Evolutionary conservation across 1,140 invertebrate species (phyloP).

Genomic region (Aphaenogaster rudis): DNA sequence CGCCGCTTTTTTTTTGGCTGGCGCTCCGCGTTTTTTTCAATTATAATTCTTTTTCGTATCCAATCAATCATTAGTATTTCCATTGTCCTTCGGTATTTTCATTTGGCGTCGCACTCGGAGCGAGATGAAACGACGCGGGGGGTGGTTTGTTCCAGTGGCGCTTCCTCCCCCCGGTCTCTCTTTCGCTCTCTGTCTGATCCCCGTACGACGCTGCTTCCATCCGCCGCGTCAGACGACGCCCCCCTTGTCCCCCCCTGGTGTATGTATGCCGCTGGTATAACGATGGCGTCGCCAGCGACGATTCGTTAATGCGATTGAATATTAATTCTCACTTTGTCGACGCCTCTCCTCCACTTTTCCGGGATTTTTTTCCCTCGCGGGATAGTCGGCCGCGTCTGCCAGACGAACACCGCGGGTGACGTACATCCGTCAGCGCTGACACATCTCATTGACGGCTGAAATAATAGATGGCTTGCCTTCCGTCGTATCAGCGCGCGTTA

Average conservation of each 20-base stretch:
- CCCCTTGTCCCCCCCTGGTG: constrained; percentile 49
- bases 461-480: constrained; percentile 78
- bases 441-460: constrained; percentile 78
- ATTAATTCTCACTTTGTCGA: constrained; percentile 85
- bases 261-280: constrained; percentile 72
- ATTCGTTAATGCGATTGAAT: constrained; percentile 87
- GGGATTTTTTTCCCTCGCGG: constrained; percentile 68
- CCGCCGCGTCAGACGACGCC: constrained; percentile 53
- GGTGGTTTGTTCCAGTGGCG: constrained; percentile 48
- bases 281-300: constrained; percentile 80
- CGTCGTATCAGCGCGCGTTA: constrained; percentile 70
- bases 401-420: constrained; percentile 77
- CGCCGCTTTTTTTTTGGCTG: constrained; percentile 72
- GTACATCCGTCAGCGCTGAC: constrained; percentile 78
- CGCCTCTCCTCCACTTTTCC: constrained; percentile 74
- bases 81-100: constrained; percentile 88
- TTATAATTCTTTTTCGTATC: constrained; percentile 88
- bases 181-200: constrained; percentile 4
- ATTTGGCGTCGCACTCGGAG: constrained; percentile 85
- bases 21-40: constrained; percentile 86
- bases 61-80: constrained; percentile 88
- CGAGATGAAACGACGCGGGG: constrained; percentile 70
- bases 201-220: constrained; percentile 47
- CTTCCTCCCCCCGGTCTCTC: constrained; percentile 18
- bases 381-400: constrained; percentile 66